Evolutionary conservation across 2,888 invertebrate genomes (phyloP), one percentile per base, ranked within the genome.

Genomic region (Orchesellides sinensis): DNA sequence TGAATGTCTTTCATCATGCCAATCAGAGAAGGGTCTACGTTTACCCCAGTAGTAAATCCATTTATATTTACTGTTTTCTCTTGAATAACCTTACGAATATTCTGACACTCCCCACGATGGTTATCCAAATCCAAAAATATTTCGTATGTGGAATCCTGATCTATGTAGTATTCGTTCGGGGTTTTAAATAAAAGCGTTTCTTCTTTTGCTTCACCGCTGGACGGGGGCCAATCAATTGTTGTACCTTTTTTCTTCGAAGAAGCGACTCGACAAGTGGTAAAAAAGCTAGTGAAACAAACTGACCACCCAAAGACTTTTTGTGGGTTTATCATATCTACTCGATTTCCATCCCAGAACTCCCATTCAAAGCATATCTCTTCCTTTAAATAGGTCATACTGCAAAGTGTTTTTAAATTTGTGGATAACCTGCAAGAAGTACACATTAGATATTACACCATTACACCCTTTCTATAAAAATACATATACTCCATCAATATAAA

Each of bases 291-390:
- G 2, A 69, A 66, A 35, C 81, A 81, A 35, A 74, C 68, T 49
- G 61, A 27, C 81, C 81, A 81, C 2, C 81, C 81, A 32, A 81
- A 49, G 66, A 68, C 74, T 25, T 81, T 81, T 1, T 21, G 25
- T 0, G 68, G 56, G 0, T 49, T 6, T 23, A 68, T 81, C 8
- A 68, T 59, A 3, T 32, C 25, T 2, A 32, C 45, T 40, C 81
- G 40, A 19, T 68, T 47, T n/a, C 59, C 49, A 25, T 81, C 81
- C 81, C 81, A 81, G 2, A 59, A 25, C 19, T 81, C 81, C 73
- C 74, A 81, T 61, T 81, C 81, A 6, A 81, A 47, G 27, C 74
- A 74, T 1, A 74, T 49, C n/a, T 49, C 27, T n/a, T 74, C 74
- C 29, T 25, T 65, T 12, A 74, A 4, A 21, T 49, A 74, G 4